phyloP scores from a whole-genome alignment of 2,888 invertebrate genomes.

The Sinhomidia bicolor region DNA sequence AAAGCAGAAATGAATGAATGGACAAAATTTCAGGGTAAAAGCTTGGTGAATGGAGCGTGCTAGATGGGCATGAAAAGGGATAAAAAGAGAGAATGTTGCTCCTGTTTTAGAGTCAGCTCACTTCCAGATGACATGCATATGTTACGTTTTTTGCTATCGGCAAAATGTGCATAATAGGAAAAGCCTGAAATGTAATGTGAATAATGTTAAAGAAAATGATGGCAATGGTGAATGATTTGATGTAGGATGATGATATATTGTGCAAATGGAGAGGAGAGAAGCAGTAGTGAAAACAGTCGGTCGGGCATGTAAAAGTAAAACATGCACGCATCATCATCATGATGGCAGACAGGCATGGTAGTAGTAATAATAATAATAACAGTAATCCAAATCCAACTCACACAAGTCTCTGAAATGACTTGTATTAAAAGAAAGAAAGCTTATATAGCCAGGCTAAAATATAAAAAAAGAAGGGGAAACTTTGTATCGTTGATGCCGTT shows the following conservation, averaged over 20 bases:
- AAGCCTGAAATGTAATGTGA: not conserved
- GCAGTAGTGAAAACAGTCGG: too few relatives aligned
- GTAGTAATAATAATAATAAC: slow-evolving; percentile 19
- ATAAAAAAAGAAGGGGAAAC: not conserved
- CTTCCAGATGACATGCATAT: slow-evolving; percentile 57
- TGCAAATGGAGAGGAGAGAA: not conserved
- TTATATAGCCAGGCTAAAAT: not conserved
- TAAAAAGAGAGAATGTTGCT: slow-evolving; percentile 35
- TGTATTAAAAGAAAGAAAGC: not conserved
- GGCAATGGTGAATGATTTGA: slow-evolving; percentile 1
- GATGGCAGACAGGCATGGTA: not conserved
- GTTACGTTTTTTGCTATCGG: slow-evolving; percentile 13
- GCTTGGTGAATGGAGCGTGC: slow-evolving; percentile 22
- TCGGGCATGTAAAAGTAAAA: not conserved
- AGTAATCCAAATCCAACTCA: slow-evolving; percentile 3
- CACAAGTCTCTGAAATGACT: slow-evolving; percentile 19
- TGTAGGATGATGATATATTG: not conserved
- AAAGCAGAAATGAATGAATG: slow-evolving; percentile 40
- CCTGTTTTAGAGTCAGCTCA: slow-evolving; percentile 43
- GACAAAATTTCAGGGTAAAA: not conserved
- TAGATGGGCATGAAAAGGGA: slow-evolving; percentile 21
- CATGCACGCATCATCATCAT: not conserved
- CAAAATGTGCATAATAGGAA: slow-evolving; percentile 13
- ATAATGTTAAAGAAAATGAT: slow-evolving; percentile 17
- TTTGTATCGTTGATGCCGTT: not conserved